Base-by-base conservation (phyloP, 1,140 invertebrate genomes). In the Hesperophylax magnus region DNA sequence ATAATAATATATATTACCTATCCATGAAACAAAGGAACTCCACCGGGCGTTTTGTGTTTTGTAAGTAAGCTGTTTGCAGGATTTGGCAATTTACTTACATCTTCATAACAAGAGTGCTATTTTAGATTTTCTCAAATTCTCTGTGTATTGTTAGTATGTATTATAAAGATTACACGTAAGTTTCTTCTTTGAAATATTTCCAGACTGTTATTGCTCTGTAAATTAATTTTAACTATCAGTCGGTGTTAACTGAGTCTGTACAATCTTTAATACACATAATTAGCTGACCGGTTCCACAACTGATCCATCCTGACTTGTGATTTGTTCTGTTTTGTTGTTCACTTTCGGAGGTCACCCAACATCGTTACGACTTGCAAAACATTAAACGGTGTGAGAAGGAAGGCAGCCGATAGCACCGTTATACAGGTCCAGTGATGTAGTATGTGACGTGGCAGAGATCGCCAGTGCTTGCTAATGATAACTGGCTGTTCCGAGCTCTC, bases 61-160 rank as follows among this genome's bases (percentile, higher is more conserved):
- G 80, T 84, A 80, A 84, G 78, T 84, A 81, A 84, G 81, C 72
- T 77, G 82, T 79, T 77, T 71, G 72, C 72, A 65, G 77, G 77
- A 81, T 81, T 79, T 81, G 80, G 72, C 79, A 75, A 79, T 81
- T 82, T 79, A 63, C 78, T 81, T 81, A 74, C 56, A 56, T 54
- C 60, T 47, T 77, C 53, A 72, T 81, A 63, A 75, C 79, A 74
- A 65, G 78, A 82, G 75, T 84, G 80, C 61, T 84, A 84, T 81
- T 84, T 81, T 82, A 84, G 80, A 84, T 84, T 84, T 84, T 84
- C 79, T 84, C 83, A 67, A 84, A 58, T 82, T 84, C 83, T 84
- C 83, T 82, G 83, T 84, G 83, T 84, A 84, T 84, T 84, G 83
- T 84, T 84, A 84, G 83, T 80, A 80, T 84, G 27, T 27, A 80